Evolutionary conservation across 2,888 invertebrate species (phyloP), one percentile per base, ranked within the genome.

Genomic region (Rhorus exstirpatorius): DNA sequence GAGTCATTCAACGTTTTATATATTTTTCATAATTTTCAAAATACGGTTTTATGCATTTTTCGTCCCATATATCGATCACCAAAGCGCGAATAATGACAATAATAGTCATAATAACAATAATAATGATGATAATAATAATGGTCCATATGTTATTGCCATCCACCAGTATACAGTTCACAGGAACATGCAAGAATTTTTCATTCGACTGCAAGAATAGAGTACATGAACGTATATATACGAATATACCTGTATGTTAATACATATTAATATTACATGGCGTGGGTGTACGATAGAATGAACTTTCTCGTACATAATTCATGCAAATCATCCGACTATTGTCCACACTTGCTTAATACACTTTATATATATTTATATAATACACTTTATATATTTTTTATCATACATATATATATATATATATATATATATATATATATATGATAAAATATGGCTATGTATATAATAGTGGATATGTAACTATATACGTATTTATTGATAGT

Each of bases 241-340:
- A n/a, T n/a, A n/a, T n/a, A n/a, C n/a, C n/a, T 10, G 8, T 17
- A n/a, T 4, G 10, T 60, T 17, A 44, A 21, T 44, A 31, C 31
- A 31, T 6, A 31, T 31, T 31, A 3, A 31, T 31, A 60, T n/a
- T n/a, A n/a, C n/a, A 24, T n/a, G 7, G 49, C 81, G 81, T 81
- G 75, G 81, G 81, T 72, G 81, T 65, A 44, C 60, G 76, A 38
- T 71, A 55, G 58, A 71, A 74, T 26, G 19, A 74, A 89, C 88
- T 90, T 89, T 89, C 90, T 87, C 87, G 87, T 67, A 84, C 88
- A 90, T 90, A 90, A 90, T 83, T 89, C 88, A 90, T 90, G 89
- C 88, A 90, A 89, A 90, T 89, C 86, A 84, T 79, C 76, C 78
- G 81, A 79, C 85, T 85, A 89, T 88, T 89, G 88, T 87, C 86